These are phyloP conservation scores for Macroteleia sp. DNA, from an alignment of 2,888 invertebrate species.

Conservation along the genomic window DNA sequence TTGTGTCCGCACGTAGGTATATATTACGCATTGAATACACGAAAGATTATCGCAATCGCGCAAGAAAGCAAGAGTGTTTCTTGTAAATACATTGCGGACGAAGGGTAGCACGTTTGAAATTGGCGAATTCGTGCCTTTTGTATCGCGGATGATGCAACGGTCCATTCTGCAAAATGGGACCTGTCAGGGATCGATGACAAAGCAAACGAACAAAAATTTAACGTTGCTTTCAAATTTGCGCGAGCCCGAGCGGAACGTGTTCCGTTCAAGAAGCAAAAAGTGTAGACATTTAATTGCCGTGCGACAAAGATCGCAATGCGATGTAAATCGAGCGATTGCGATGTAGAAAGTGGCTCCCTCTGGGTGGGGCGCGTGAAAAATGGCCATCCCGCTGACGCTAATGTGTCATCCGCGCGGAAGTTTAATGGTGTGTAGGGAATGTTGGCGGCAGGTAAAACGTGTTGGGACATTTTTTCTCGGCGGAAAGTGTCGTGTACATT, in stretches of 20 bases:
- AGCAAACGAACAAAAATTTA: too few species aligned
- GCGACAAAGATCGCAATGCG: conserved; percentile 4
- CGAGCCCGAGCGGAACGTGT: neutral
- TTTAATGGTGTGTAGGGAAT: conserved; percentile 38
- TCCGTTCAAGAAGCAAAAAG: neutral
- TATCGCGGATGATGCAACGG: too few species aligned
- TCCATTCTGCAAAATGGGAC: too few species aligned
- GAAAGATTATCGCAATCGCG: conserved; percentile 58
- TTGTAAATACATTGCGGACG: conserved; percentile 14
- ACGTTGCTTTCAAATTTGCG: neutral
- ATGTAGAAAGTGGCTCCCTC: conserved; percentile 32
- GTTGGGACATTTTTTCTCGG: conserved; percentile 38
- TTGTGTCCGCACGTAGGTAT: conserved; percentile 60
- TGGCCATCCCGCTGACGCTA: conserved; percentile 11
- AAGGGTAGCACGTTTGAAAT: neutral
- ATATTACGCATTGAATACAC: conserved; percentile 60
- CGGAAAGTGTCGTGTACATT: conserved; percentile 31
- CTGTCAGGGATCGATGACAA: too few species aligned
- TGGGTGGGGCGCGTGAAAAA: conserved; percentile 28
- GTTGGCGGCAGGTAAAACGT: conserved; percentile 43
- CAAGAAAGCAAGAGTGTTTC: conserved; percentile 30
- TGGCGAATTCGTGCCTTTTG: conserved; percentile 19
- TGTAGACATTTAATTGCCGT: neutral
- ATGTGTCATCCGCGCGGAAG: conserved; percentile 44
- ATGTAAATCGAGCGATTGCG: conserved; percentile 3